Evolutionary conservation across 2,113 vertebrate species (phyloP).

Genomic region (Sprattus sprattus): DNA sequence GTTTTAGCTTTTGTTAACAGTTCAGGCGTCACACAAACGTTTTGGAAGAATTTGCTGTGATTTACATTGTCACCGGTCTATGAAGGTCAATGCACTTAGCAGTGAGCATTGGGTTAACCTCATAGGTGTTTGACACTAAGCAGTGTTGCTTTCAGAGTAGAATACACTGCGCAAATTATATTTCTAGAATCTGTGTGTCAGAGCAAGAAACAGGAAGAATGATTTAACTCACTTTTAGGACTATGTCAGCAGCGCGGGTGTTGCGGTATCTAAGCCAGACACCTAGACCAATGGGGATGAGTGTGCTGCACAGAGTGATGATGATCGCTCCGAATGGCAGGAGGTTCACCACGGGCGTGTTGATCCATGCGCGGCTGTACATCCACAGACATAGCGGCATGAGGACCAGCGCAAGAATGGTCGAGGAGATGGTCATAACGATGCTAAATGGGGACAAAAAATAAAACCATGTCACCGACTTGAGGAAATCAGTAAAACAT

Average conservation of each 20-base stretch:
- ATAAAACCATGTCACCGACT: not conserved
- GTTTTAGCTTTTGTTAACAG: not conserved
- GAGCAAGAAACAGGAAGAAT: not conserved
- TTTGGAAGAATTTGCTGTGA: not conserved
- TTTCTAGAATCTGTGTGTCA: conserved; percentile 30
- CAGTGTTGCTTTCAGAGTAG: not conserved
- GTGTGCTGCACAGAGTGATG: conserved; percentile 91
- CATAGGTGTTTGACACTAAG: not conserved
- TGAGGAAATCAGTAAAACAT: not conserved
- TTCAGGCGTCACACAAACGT: not conserved
- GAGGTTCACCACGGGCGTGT: conserved; percentile 87
- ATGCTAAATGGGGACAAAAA: conserved; percentile 68
- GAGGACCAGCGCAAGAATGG: conserved; percentile 86
- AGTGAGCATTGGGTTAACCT: not conserved
- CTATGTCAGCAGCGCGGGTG: conserved; percentile 80
- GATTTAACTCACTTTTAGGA: conserved; percentile 80
- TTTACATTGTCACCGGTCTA: not conserved
- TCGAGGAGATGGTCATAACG: conserved; percentile 97
- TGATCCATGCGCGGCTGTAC: conserved; percentile 94
- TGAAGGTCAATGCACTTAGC: too few species aligned
- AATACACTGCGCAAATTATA: not conserved
- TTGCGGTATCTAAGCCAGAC: conserved; percentile 83
- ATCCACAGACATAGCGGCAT: conserved; percentile 97
- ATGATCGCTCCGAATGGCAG: conserved; percentile 90
- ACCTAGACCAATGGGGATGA: conserved; percentile 89